phyloP scores from a whole-genome alignment of 2,888 invertebrate genomes.

The Hanleya hanleyi region DNA sequence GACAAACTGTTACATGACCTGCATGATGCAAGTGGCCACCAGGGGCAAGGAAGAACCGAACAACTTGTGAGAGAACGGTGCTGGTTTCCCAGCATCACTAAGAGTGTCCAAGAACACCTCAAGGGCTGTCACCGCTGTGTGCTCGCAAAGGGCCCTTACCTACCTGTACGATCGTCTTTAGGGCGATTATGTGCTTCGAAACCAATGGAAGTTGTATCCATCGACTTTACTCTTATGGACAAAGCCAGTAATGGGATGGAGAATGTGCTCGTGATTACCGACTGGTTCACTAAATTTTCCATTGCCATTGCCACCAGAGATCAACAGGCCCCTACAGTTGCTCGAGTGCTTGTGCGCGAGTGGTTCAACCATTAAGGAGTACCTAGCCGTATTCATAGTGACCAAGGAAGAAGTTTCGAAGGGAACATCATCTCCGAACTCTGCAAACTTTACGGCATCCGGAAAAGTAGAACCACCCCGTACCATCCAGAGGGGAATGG shows the following conservation, averaged over 20 bases:
- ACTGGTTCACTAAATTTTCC: not conserved
- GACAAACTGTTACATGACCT: too few relatives aligned
- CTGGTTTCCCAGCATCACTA: not conserved
- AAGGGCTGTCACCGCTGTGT: slow-evolving; percentile 6
- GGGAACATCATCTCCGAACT: too few relatives aligned
- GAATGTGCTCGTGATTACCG: not conserved
- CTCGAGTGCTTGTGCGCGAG: too few relatives aligned
- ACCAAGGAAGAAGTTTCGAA: too few relatives aligned
- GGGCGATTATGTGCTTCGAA: not conserved
- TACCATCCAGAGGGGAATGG: slow-evolving; percentile 27
- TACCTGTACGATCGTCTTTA: not conserved
- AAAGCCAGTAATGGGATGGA: not conserved
- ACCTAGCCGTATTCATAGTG: too few relatives aligned
- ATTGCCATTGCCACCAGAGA: slow-evolving; percentile 14
- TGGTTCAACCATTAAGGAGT: too few relatives aligned
- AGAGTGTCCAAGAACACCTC: not conserved
- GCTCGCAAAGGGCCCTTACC: not conserved
- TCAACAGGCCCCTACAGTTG: slow-evolving; percentile 19
- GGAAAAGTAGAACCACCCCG: too few relatives aligned
- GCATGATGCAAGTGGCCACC: slow-evolving; percentile 10
- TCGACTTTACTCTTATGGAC: not conserved
- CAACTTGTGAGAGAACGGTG: slow-evolving; percentile 1
- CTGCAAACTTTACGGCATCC: too few relatives aligned
- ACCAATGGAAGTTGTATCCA: not conserved
- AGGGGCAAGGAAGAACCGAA: slow-evolving; percentile 1